Conservation (phyloP, 2,888 invertebrate species). For the Philereme transversata region DNA sequence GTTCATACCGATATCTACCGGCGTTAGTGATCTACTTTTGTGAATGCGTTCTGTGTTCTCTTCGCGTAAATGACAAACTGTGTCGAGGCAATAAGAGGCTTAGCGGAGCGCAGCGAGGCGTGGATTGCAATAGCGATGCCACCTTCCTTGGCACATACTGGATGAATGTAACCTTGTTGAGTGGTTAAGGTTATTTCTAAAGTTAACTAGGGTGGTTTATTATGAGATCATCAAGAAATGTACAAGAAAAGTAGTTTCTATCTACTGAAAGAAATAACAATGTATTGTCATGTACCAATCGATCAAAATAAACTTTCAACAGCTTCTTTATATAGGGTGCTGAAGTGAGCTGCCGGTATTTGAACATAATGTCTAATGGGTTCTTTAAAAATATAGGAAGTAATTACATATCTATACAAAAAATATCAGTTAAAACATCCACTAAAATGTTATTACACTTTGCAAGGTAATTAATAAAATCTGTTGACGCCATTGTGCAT, state of each 20-base stretch:
- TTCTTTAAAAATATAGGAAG: no score
- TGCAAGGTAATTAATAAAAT: no score
- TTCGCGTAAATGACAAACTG: constrained; percentile 49
- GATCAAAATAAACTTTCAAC: constrained; percentile 22
- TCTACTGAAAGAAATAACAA: background rate
- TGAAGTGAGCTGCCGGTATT: background rate
- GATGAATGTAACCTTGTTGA: constrained; percentile 8
- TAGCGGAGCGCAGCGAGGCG: constrained; percentile 46
- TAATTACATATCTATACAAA: no score
- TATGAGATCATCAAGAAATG: no score
- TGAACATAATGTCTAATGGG: no score
- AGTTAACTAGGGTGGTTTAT: background rate
- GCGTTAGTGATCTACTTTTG: constrained; percentile 3
- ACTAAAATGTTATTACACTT: no score
- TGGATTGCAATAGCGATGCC: constrained; percentile 29
- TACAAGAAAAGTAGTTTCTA: no score
- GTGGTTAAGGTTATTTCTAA: constrained; percentile 11
- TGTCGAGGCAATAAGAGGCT: constrained; percentile 51
- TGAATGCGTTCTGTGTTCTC: constrained; percentile 22
- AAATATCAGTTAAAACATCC: no score
- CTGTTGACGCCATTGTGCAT: no score
- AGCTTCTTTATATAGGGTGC: constrained; percentile 8
- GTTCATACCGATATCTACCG: background rate
- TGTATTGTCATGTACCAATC: constrained; percentile 1
- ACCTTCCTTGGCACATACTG: constrained; percentile 15